Conservation (phyloP, 1,140 invertebrate species). For the Mamestra configurata region DNA sequence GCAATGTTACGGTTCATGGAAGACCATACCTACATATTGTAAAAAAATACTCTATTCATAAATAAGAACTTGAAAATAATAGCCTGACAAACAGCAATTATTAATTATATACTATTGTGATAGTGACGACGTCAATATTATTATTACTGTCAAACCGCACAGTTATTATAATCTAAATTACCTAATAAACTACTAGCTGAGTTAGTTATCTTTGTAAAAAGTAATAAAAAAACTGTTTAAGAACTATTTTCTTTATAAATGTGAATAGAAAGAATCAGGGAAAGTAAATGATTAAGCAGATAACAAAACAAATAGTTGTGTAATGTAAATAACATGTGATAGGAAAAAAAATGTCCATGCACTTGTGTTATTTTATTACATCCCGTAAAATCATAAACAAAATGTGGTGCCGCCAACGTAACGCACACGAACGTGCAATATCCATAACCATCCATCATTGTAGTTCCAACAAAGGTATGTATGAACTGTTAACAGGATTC, state of each 20-base stretch:
- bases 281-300: too few species aligned
- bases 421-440: not conserved
- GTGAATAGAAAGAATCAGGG: too few species aligned
- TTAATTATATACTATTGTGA: not conserved
- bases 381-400: not conserved
- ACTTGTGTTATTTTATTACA: too few species aligned
- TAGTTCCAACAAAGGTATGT: not conserved
- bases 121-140: not conserved
- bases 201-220: not conserved
- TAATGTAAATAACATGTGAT: not conserved
- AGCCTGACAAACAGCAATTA: not conserved
- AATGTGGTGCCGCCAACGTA: not conserved
- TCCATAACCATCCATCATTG: not conserved
- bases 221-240: not conserved
- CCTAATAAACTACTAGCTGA: not conserved
- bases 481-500: constrained; percentile 47
- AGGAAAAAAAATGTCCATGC: too few species aligned
- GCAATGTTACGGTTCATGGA: not conserved
- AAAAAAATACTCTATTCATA: too few species aligned
- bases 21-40: too few species aligned
- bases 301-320: too few species aligned
- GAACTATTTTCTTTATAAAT: not conserved
- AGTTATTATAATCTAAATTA: not conserved
- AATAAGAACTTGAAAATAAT: not conserved
- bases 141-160: not conserved